Evolutionary conservation across 1,140 invertebrate species (phyloP).

Genomic region (Drosophila mauritiana): DNA sequence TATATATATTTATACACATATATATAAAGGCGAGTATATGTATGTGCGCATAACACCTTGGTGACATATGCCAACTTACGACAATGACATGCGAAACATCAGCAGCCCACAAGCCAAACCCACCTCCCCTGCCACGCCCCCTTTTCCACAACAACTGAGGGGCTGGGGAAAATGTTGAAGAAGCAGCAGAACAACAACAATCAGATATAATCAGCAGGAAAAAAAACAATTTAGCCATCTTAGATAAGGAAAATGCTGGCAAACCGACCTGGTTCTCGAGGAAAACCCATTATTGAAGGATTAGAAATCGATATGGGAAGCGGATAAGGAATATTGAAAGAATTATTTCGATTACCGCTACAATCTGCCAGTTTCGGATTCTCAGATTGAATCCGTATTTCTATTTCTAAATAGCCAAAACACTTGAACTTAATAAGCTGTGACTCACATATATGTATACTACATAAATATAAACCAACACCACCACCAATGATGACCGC

Average conservation of each 20-base stretch:
- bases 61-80: conserved; percentile 76
- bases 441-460: too few relatives aligned
- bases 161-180: conserved; percentile 18
- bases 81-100: conserved; percentile 68
- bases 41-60: conserved; percentile 64
- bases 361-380: too few relatives aligned
- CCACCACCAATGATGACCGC: not conserved
- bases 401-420: too few relatives aligned
- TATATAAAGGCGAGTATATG: not conserved
- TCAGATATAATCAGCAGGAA: conserved; percentile 35
- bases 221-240: conserved; percentile 40
- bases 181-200: conserved; percentile 20
- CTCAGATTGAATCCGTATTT: too few relatives aligned
- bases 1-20: too few relatives aligned
- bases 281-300: conserved; percentile 10
- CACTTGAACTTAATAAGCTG: too few relatives aligned
- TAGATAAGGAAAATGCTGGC: conserved; percentile 22
- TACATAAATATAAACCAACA: not conserved
- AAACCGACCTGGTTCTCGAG: conserved; percentile 4
- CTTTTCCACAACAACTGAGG: not conserved
- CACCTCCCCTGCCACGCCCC: not conserved
- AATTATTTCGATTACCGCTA: not conserved
- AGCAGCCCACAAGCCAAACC: conserved; percentile 3
- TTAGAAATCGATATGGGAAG: conserved; percentile 12
- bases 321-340: not conserved